phyloP scores from a whole-genome alignment of 2,797 vertebrate species.

The Sphaeramia orbicularis region DNA sequence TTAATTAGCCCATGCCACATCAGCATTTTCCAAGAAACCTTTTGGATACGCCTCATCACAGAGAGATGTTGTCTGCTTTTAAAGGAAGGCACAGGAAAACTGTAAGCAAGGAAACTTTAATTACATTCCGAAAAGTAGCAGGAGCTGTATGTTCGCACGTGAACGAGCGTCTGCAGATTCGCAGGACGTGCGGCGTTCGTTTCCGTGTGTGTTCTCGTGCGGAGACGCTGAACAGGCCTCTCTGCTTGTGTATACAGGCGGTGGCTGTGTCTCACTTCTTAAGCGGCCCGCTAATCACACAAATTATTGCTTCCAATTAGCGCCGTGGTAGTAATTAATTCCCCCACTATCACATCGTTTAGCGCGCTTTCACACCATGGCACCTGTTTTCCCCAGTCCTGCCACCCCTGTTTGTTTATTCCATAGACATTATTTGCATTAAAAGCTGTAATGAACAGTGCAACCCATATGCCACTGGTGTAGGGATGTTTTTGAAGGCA shows the following conservation, averaged over 20 bases:
- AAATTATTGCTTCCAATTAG: conserved; percentile 99
- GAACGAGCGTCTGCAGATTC: background rate
- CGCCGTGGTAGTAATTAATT: conserved; percentile 99
- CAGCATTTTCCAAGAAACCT: conserved; percentile 92
- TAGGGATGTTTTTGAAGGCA: conserved; percentile 65
- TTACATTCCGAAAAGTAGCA: conserved; percentile 3
- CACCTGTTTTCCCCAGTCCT: conserved; percentile 96
- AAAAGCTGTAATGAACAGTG: conserved; percentile 94
- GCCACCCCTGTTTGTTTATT: conserved; percentile 97
- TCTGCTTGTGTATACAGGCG: conserved; percentile 51
- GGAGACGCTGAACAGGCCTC: conserved; percentile 12
- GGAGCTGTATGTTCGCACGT: background rate
- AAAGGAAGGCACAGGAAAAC: conserved; percentile 60
- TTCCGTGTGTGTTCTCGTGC: background rate
- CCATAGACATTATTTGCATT: conserved; percentile 97
- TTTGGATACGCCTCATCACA: conserved; percentile 84
- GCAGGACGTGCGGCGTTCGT: background rate
- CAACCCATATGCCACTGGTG: conserved; percentile 84
- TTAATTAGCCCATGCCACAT: conserved; percentile 91
- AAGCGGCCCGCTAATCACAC: conserved; percentile 99
- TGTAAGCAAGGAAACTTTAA: background rate
- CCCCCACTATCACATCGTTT: conserved; percentile 99
- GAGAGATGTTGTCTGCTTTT: conserved; percentile 71
- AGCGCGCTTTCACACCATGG: conserved; percentile 96
- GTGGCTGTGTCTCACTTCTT: conserved; percentile 94